These are phyloP conservation scores for Macrotis lagotis DNA, from an alignment of 2,113 vertebrate species.

Conservation along the genomic window DNA sequence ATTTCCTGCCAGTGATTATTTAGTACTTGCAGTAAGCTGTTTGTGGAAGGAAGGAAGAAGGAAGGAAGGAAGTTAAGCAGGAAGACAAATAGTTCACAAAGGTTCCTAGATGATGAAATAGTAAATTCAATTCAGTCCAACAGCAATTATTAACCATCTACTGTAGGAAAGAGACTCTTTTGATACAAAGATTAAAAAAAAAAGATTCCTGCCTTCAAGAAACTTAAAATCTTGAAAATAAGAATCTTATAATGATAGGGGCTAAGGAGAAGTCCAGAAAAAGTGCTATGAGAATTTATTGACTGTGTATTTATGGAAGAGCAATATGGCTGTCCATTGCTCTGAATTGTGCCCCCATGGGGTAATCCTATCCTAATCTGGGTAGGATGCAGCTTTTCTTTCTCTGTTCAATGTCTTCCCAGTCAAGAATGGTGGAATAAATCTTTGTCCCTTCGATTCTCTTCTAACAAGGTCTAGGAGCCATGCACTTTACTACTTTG, in stretches of 20 bases:
- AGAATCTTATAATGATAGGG: not conserved
- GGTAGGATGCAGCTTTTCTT: not conserved
- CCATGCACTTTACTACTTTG: not conserved
- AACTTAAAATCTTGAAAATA: not conserved
- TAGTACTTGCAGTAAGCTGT: constrained; percentile 34
- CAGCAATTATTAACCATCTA: not conserved
- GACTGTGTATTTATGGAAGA: not conserved
- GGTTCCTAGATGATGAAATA: not conserved
- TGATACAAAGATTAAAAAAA: not conserved
- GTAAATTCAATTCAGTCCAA: not conserved
- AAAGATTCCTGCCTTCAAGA: not conserved
- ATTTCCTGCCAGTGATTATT: constrained; percentile 58
- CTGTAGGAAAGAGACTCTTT: not conserved
- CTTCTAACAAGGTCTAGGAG: not conserved
- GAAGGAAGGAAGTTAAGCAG: not conserved
- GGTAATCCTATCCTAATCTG: not conserved
- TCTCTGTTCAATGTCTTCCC: not conserved
- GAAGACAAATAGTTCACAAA: not conserved
- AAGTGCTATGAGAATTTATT: not conserved
- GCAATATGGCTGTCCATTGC: not conserved
- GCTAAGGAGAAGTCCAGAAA: not conserved
- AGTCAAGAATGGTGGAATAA: not conserved
- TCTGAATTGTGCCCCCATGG: not conserved
- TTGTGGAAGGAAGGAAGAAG: constrained; percentile 53
- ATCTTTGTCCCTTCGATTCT: not conserved